A percentile compares a stretch with the other conserved stretches of the same genome.
Evolutionary conservation across 2,888 invertebrate genomes (phyloP).

Genomic region (Alviniconcha strummeri): DNA sequence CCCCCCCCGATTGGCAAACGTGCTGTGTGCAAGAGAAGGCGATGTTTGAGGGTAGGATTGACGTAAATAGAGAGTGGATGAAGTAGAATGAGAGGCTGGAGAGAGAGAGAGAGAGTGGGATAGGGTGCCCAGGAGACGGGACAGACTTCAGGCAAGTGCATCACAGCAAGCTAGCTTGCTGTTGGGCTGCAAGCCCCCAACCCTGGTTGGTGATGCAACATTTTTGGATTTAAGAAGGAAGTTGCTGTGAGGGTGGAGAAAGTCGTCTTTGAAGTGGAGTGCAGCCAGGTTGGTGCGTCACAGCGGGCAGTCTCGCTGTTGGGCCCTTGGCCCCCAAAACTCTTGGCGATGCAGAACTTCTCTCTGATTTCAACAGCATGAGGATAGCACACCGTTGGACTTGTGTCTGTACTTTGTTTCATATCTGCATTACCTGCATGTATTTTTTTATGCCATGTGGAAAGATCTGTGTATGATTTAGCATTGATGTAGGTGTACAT

Average conservation of each 20-base stretch:
- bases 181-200: slow-evolving; percentile 42
- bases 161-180: slow-evolving; percentile 41
- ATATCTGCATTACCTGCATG: too few relatives aligned
- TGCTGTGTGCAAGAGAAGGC: slow-evolving; percentile 1
- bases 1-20: slow-evolving; percentile 2
- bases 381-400: neutral
- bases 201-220: slow-evolving; percentile 40
- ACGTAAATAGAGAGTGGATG: neutral
- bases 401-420: too few relatives aligned
- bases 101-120: neutral
- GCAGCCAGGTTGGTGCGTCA: slow-evolving; percentile 15
- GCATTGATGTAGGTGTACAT: too few relatives aligned
- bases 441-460: too few relatives aligned
- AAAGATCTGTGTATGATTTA: too few relatives aligned
- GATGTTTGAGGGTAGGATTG: slow-evolving; percentile 19
- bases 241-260: too few relatives aligned
- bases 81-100: neutral
- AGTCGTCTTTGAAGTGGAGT: neutral
- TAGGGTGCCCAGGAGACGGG: slow-evolving; percentile 17
- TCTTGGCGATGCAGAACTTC: neutral
- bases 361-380: neutral
- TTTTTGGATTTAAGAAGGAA: neutral
- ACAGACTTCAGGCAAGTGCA: slow-evolving; percentile 39
- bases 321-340: slow-evolving; percentile 26
- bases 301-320: slow-evolving; percentile 30